Evolutionary conservation across 1,140 invertebrate genomes (phyloP), one percentile per base, ranked within the genome.

Genomic region (Drosophila tropicalis): DNA sequence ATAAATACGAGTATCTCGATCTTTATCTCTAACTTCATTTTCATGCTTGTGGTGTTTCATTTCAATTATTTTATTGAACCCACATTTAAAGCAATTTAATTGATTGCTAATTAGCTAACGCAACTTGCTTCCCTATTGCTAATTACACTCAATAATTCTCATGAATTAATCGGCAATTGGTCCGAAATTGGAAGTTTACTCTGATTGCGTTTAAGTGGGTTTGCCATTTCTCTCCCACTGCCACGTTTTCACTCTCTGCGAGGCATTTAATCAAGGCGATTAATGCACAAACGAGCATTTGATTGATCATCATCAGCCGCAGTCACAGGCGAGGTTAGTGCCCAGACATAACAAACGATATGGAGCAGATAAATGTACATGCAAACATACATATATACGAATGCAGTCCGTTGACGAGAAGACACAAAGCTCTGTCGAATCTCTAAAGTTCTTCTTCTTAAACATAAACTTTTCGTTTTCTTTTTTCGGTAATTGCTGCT

Each of bases 281-380:
- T 89, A 89, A 15, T 89, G 76, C 62, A 76, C 71, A 85, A 87
- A 83, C 70, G 79, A 76, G 62, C 72, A 73, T 69, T 89, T 86
- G 84, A 86, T 89, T 79, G 83, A 86, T 83, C 76, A 64, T 17
- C 44, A 19, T 15, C 41, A 44, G 5, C 41, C n/a, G 7, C 41
- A 39, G 12, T 5, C 47, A 60, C 3, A 17, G 22, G 10, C 47
- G 67, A 63, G 56, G 29, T 44, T 32, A 47, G 36, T 41, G 60
- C 17, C 44, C 32, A 56, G 56, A 47, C 68, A 60, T 22, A 62
- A 66, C 57, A 67, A 60, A 63, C 25, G 32, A n/a, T 12, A 19
- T 63, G 39, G 19, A 36, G 29, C 58, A 69, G 58, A 76, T 76
- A n/a, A 36, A 36, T 12, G 10, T 36, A 36, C 29, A 36, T 25